Base-by-base conservation (phyloP, 1,140 invertebrate species). In the Psilanteris sp. region DNA sequence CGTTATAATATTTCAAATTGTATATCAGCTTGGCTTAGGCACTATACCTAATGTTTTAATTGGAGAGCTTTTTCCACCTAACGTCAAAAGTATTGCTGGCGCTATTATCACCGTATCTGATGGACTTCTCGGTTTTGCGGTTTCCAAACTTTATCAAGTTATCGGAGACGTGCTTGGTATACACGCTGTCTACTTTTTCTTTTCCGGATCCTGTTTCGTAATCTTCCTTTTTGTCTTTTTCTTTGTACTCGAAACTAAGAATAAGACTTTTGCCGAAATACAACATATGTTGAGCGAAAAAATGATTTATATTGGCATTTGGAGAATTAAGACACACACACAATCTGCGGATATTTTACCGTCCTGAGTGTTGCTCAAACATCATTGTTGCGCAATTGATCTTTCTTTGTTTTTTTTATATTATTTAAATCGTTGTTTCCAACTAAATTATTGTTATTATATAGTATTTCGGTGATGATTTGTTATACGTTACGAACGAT, bases 21-120 rank as follows among this genome's bases (percentile, higher is more conserved):
- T 91, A 27, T 95, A 93, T 82, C 91, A 92, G 36, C 83, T 95
- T 15, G 94, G 94, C 1, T 85, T 94, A 62, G 94, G 94, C 13
- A 94, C 93, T 0, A 89, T 95, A 27, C 93, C 94, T 0, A 92
- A 94, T 83, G 90, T 94, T 4, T 89, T 95, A 31, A 92, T 94
- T 46, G 92, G 94, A 2, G 94, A 95, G 87, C 88, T 95, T 50
- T 95, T 95, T 75, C 92, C 94, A 0, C 91, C 92, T 0, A 92
- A 92, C 64, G 92, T 93, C 1, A 92, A 93, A 75, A 90, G 92
- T 1, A 90, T 91, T 32, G 94, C 94, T 3, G 91, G 92, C 10
- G 92, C 93, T 27, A 79, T 81, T 0, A 31, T 83, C n/a, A 87
- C 84, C 0, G 85, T 95, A 13, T 93, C 93, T 0, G 92, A 95